These are phyloP conservation scores for Drosophila nr. perissopoda DNA, from an alignment of 2,888 invertebrate species.

Conservation along the genomic window DNA sequence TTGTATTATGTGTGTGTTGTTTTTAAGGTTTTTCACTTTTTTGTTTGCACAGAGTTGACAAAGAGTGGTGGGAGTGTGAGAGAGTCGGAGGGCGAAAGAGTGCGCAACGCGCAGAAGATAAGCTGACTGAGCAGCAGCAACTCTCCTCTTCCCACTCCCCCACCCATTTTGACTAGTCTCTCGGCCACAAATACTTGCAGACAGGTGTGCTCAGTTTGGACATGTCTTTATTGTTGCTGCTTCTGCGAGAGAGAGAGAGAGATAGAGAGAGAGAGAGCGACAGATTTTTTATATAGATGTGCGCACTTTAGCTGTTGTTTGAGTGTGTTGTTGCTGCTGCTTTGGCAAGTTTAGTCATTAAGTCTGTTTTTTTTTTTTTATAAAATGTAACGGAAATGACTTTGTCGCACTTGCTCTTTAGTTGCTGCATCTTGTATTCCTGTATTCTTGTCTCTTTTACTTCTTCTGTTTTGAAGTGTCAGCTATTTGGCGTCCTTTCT, in stretches of 20 bases:
- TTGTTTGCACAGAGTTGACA: constrained; percentile 42
- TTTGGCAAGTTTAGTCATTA: constrained; percentile 52
- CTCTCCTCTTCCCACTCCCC: not conserved
- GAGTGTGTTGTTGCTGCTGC: constrained; percentile 30
- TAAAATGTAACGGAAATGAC: constrained; percentile 69
- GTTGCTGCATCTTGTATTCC: not conserved
- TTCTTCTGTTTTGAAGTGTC: constrained; percentile 1
- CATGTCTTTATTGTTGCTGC: constrained; percentile 25
- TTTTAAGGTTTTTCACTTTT: constrained; percentile 26
- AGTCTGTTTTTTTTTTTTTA: constrained; percentile 40
- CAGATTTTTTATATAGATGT: constrained; percentile 15
- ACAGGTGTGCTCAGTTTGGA: constrained; percentile 51
- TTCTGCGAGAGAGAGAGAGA: constrained; percentile 13
- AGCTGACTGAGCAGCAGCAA: constrained; percentile 53
- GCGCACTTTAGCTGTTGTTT: constrained; percentile 17
- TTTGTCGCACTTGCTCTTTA: constrained; percentile 41
- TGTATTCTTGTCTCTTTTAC: not conserved
- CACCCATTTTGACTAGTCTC: not conserved
- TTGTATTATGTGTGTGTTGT: constrained; percentile 36
- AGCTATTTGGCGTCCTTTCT: constrained; percentile 16
- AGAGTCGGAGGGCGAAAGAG: constrained; percentile 16
- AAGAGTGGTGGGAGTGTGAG: constrained; percentile 24
- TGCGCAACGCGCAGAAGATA: constrained; percentile 51
- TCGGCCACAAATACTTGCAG: constrained; percentile 43
- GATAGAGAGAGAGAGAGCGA: constrained; percentile 9